phyloP scores from a whole-genome alignment of 2,888 invertebrate genomes.

The Drosophila histrio region DNA sequence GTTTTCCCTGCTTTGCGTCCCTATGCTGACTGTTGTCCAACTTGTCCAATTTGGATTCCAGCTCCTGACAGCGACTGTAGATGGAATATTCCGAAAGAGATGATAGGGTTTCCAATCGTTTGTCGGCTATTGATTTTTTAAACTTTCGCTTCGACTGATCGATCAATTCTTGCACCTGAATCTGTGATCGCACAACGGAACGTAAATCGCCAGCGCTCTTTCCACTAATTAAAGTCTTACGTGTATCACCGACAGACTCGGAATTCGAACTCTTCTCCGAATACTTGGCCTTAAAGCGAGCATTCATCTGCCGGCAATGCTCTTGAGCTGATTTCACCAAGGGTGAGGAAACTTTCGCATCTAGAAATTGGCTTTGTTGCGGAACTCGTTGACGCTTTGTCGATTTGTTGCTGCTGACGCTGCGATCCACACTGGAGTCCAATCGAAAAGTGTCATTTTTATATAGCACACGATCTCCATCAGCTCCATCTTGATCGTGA shows the following conservation, averaged over 20 bases:
- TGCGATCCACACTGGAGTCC: neutral
- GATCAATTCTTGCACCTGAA: conserved; percentile 56
- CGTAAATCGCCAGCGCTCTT: conserved; percentile 64
- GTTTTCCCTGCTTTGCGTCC: neutral
- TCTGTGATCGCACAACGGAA: conserved; percentile 59
- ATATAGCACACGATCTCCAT: conserved; percentile 15
- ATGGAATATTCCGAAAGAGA: neutral
- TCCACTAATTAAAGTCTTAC: conserved; percentile 54
- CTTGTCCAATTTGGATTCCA: neutral
- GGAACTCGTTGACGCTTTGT: neutral
- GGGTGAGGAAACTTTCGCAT: neutral
- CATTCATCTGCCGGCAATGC: neutral
- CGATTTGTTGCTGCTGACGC: neutral
- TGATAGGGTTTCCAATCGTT: neutral
- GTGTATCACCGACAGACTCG: conserved; percentile 13
- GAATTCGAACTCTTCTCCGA: neutral
- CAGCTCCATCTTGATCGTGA: neutral
- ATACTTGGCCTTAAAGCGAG: neutral
- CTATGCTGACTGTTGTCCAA: neutral
- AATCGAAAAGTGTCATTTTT: conserved; percentile 21
- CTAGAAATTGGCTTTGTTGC: neutral
- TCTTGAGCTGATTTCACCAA: conserved; percentile 18
- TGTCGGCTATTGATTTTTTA: neutral
- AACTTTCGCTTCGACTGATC: conserved; percentile 37
- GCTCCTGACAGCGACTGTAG: neutral